These are phyloP conservation scores for Platanista minor DNA, from an alignment of 2,113 vertebrate genomes.

Conservation along the genomic window DNA sequence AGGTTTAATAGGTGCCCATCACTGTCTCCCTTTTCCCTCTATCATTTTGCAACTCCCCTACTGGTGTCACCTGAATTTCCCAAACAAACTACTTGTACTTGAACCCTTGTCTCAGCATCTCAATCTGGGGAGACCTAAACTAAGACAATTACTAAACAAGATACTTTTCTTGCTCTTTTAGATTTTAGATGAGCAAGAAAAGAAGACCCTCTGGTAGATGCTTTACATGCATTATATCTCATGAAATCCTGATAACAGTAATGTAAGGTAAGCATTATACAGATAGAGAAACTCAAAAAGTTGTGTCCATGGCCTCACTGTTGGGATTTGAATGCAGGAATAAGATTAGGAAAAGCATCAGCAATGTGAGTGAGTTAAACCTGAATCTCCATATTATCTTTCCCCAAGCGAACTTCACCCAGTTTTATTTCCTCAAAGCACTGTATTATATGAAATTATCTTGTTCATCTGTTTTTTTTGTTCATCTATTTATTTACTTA, in stretches of 20 bases:
- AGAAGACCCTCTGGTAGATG: background rate
- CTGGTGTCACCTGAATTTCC: background rate
- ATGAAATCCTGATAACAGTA: background rate
- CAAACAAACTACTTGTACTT: background rate
- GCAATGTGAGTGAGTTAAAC: background rate
- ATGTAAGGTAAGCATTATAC: background rate
- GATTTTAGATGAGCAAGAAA: background rate
- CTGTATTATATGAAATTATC: background rate
- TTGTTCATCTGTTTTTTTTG: background rate
- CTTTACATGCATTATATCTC: background rate
- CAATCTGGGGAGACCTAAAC: background rate
- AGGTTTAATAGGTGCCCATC: background rate
- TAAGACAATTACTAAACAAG: background rate
- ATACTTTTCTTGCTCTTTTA: background rate
- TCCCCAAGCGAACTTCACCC: background rate
- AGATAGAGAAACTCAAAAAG: background rate
- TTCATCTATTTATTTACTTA: background rate
- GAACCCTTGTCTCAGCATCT: background rate
- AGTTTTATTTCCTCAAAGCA: background rate
- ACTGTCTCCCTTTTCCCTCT: background rate
- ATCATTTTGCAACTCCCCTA: background rate
- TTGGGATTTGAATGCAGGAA: background rate
- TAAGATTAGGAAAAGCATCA: background rate
- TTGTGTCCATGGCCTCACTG: background rate
- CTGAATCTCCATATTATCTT: background rate